Evolutionary conservation across 2,888 invertebrate genomes (phyloP), one percentile per base, ranked within the genome.

Genomic region (Epinotia nisella): DNA sequence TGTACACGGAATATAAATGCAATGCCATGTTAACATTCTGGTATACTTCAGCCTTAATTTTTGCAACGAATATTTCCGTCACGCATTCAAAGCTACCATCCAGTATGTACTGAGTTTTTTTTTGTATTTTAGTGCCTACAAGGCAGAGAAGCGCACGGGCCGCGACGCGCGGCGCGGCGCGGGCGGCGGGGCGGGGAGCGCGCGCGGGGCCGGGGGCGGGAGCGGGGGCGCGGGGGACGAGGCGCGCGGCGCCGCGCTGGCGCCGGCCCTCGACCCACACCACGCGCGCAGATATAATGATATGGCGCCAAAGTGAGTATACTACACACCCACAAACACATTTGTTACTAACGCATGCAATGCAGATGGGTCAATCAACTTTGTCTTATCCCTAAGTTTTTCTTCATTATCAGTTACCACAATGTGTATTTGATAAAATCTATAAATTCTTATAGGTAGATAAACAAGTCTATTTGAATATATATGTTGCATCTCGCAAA

Each of bases 291-390:
- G 92, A 92, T 97, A 97, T 94, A 96, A 96, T 88, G 97, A 97
- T 91, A 96, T 97, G 95, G 97, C 97, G 86, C 97, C 97, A 88
- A 97, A 97, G 97, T 97, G 94, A 96, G 96, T 95, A 84, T 72
- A 13, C 64, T 35, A 39, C 58, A 60, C 58, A 67, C 24, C 17
- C 58, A 59, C 29, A 49, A 49, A 59, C 21, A 41, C 51, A 61
- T 29, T 10, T 10, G 17, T 15, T 9, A 7, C 24, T 29, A 58
- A 13, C 7, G 29, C 53, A 65, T 5, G n/a, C 17, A n/a, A n/a
- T n/a, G n/a, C n/a, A n/a, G n/a, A n/a, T n/a, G n/a, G n/a, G n/a
- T n/a, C n/a, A n/a, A n/a, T n/a, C n/a, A n/a, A n/a, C n/a, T n/a
- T n/a, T n/a, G n/a, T n/a, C n/a, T n/a, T n/a, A n/a, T n/a, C n/a